Conservation (phyloP, 2,888 invertebrate genomes). For the Prenolepis imparis region DNA sequence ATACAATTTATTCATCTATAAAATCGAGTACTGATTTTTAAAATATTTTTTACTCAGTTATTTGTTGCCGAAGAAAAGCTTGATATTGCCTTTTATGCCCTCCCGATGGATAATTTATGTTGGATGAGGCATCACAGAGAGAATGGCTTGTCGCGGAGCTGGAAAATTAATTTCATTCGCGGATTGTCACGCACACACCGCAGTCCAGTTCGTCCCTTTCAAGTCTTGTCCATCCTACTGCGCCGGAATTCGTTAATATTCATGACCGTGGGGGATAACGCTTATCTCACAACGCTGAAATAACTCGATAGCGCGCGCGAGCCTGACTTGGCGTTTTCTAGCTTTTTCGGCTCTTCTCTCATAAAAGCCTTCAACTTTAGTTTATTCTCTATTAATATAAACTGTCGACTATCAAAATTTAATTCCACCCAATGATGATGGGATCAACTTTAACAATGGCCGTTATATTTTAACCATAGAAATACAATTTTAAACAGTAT, state of each 20-base stretch:
- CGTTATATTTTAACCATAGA: background rate
- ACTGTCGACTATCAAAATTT: conserved; percentile 38
- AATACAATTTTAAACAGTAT: conserved; percentile 12
- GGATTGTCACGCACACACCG: conserved; percentile 73
- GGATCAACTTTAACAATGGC: background rate
- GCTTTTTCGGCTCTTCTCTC: conserved; percentile 66
- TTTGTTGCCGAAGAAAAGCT: conserved; percentile 34
- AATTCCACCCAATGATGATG: background rate
- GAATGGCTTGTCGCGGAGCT: conserved; percentile 66
- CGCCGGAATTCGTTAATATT: conserved; percentile 83
- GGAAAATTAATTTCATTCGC: conserved; percentile 78
- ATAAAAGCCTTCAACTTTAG: conserved; percentile 48
- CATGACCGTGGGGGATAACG: conserved; percentile 82
- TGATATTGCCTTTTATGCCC: conserved; percentile 29
- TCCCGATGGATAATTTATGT: conserved; percentile 71
- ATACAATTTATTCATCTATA: background rate
- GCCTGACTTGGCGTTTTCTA: conserved; percentile 82
- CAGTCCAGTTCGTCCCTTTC: conserved; percentile 78
- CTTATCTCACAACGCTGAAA: conserved; percentile 83
- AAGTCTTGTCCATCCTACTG: conserved; percentile 74
- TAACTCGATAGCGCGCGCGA: conserved; percentile 82
- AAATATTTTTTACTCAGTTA: background rate
- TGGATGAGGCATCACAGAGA: conserved; percentile 65
- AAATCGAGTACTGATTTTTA: conserved; percentile 11
- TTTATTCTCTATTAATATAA: conserved; percentile 49